These are phyloP conservation scores for Semaprochilodus insignis DNA, from an alignment of 2,797 vertebrate genomes.

Conservation along the genomic window DNA sequence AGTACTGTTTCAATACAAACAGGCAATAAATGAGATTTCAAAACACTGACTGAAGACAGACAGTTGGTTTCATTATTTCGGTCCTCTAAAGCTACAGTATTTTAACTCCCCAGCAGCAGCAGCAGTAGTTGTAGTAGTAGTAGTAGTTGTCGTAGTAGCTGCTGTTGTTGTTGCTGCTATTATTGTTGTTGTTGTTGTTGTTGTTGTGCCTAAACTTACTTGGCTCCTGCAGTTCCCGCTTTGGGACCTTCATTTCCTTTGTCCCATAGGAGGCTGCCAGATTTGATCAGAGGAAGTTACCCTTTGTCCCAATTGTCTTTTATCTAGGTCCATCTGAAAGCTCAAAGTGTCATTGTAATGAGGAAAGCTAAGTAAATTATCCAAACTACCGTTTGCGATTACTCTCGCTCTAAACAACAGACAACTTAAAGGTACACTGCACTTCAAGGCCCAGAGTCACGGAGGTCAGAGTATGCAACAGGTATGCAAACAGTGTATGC, in stretches of 20 bases:
- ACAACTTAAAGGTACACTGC: not conserved
- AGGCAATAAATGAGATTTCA: not conserved
- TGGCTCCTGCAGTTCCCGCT: not conserved
- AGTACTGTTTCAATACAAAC: not conserved
- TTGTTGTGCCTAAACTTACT: not conserved
- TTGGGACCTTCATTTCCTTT: not conserved
- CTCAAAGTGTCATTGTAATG: not conserved
- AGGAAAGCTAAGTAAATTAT: conserved; percentile 5
- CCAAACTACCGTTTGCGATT: not conserved
- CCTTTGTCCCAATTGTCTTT: conserved; percentile 29
- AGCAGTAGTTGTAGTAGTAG: no score
- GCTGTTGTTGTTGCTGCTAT: not conserved
- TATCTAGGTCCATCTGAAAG: conserved; percentile 17
- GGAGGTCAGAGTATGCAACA: not conserved
- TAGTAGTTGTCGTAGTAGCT: no score
- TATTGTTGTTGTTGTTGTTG: not conserved
- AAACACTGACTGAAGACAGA: not conserved
- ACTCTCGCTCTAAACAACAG: not conserved
- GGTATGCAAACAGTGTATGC: not conserved
- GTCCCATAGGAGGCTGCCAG: not conserved
- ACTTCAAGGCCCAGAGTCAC: not conserved
- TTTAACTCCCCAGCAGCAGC: not conserved
- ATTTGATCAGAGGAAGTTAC: conserved; percentile 5
- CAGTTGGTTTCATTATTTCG: not conserved
- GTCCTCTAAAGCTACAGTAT: not conserved